Evolutionary conservation across 2,113 vertebrate species (phyloP), one percentile per base, ranked within the genome.

Genomic region (Zosterops pallidus): DNA sequence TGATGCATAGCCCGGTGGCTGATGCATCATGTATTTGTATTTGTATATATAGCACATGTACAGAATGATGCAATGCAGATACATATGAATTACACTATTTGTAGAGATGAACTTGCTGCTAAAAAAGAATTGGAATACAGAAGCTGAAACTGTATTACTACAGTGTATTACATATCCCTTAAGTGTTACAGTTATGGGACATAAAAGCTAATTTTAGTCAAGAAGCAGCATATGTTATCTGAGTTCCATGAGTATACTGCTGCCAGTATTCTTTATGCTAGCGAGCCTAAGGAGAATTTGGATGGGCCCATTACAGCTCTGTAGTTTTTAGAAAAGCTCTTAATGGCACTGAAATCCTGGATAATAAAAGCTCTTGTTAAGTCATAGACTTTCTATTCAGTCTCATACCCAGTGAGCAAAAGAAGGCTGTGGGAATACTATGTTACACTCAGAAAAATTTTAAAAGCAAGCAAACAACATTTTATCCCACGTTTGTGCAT

Each of bases 401-500:
- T 64, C 62, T 91, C 79, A 33, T 69, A 35, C 23, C 64, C 60
- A 65, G 69, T 0, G 0, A 46, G 76, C 22, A 50, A 75, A 78
- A 68, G 53, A 89, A 92, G 65, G 91, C 94, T 95, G 65, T 96
- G 94, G 92, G 95, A 95, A 91, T 96, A 95, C 80, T 85, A 15
- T 84, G 69, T 96, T 96, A 89, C 92, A 86, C 69, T 56, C 52
- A 78, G 75, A 75, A 93, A 62, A 65, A 50, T 42, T 57, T 83
- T 77, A 93, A 94, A 95, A 88, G 92, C 94, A 89, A 93, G 60
- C 80, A 95, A 94, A 92, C 83, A 86, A n/a, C 79, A 89, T 92
- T 95, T 94, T 91, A 60, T 94, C 77, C 89, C 69, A 64, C 0
- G 0, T 49, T 28, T 82, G 69, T 91, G 22, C 37, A 10, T 94